Conservation (phyloP, 2,797 vertebrate species). For the Xyrichtys novacula region DNA sequence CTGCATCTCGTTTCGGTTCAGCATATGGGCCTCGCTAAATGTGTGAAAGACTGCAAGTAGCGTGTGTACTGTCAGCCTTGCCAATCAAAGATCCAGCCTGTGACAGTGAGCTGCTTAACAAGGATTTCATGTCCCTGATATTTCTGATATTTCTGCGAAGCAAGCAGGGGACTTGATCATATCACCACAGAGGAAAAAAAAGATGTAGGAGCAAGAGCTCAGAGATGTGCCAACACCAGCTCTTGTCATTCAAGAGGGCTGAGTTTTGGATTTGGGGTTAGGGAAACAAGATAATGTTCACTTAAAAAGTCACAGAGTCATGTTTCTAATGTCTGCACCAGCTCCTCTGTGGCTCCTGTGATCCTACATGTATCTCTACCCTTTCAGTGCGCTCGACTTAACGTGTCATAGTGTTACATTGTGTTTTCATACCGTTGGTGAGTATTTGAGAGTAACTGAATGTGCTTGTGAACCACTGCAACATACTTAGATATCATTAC, state of each 20-base stretch:
- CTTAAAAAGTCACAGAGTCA: conserved; percentile 75
- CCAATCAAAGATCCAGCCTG: conserved; percentile 73
- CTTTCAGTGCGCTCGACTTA: conserved; percentile 61
- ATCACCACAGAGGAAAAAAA: conserved; percentile 59
- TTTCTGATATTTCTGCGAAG: conserved; percentile 68
- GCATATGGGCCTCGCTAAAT: conserved; percentile 84
- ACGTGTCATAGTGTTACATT: conserved; percentile 57
- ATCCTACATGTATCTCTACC: conserved; percentile 69
- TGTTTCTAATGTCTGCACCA: conserved; percentile 68
- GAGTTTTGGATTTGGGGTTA: conserved; percentile 71
- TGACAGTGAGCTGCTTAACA: conserved; percentile 73
- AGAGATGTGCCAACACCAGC: conserved; percentile 68
- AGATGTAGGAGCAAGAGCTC: conserved; percentile 58
- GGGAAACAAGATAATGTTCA: conserved; percentile 78
- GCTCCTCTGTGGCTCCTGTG: conserved; percentile 63
- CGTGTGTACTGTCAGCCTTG: conserved; percentile 64
- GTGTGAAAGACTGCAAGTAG: conserved; percentile 79
- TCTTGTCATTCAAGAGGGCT: conserved; percentile 79
- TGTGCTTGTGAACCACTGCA: conserved; percentile 65
- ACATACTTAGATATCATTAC: conserved; percentile 78
- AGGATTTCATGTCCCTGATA: conserved; percentile 71
- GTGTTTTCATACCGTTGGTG: conserved; percentile 46
- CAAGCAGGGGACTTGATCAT: conserved; percentile 60
- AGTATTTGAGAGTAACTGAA: conserved; percentile 50
- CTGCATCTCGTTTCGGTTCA: conserved; percentile 72